Evolutionary conservation across 2,797 vertebrate genomes (phyloP).

Genomic region (Sebastes oblongus): DNA sequence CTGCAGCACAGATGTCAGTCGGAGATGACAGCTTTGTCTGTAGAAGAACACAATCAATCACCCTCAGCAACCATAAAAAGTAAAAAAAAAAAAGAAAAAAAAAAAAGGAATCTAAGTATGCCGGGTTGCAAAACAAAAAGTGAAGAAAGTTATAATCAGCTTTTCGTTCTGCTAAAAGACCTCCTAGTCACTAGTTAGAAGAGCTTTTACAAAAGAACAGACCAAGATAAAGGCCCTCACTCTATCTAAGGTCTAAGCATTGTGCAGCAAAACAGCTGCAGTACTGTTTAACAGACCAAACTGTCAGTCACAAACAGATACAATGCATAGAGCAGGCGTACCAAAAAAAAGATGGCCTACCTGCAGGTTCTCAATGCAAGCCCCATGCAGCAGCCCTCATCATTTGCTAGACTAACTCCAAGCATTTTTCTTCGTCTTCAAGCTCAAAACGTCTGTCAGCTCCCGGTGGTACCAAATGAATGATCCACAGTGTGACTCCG

Average conservation of each 20-base stretch:
- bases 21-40: constrained; percentile 21
- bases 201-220: background rate
- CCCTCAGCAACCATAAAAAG: background rate
- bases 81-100: background rate
- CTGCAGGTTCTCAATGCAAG: constrained; percentile 38
- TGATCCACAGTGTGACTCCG: constrained; percentile 35
- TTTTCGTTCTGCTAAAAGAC: background rate
- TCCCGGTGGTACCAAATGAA: constrained; percentile 35
- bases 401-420: constrained; percentile 6
- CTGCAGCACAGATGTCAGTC: constrained; percentile 29
- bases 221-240: background rate
- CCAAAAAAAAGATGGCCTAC: constrained; percentile 43
- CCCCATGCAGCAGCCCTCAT: constrained; percentile 48
- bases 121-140: constrained; percentile 10
- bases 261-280: constrained; percentile 16
- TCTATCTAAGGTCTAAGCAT: background rate
- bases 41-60: constrained; percentile 13
- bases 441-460: constrained; percentile 2
- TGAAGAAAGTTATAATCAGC: background rate
- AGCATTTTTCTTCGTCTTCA: constrained; percentile 28
- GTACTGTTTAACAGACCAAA: constrained; percentile 2
- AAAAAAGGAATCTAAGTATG: background rate
- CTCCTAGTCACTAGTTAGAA: background rate
- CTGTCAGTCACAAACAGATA: background rate
- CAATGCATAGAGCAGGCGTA: background rate